Base-by-base conservation (phyloP, 2,888 invertebrate genomes). In the Drosophila incognita region DNA sequence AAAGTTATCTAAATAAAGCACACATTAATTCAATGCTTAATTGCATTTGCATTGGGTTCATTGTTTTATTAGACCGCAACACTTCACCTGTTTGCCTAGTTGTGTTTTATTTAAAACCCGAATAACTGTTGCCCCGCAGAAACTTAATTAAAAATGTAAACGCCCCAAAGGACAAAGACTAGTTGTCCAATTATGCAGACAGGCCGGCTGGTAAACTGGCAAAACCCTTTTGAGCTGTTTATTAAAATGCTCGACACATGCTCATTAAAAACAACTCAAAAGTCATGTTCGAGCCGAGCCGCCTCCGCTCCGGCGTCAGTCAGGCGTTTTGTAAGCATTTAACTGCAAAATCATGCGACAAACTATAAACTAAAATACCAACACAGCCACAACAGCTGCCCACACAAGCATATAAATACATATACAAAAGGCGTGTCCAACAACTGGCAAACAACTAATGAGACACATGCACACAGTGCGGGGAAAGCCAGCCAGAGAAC, bases 261-360 rank as follows among this genome's bases (percentile, higher is more conserved):
- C 81, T 89, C 85, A 86, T 86, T 86, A 89, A 89, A 86, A 86
- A 75, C 79, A 84, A 79, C 85, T 86, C 89, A 89, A 87, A 77
- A 84, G 85, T 82, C 87, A 67, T 83, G 79, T 82, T 84, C 79
- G 68, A 74, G 24, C 24, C 24, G 24, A 24, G 8, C 24, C 24
- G 69, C 77, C 49, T 49, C 69, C 42, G 52, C 56, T 36, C 27
- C 49, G 46, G 8, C 29, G 15, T 51, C 76, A 63, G 74, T 71
- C 74, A 73, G 72, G 74, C 84, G 70, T 84, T 84, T 79, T 88
- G 85, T 83, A 83, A 86, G 82, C 87, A 89, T 86, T 86, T 89
- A 87, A 86, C 87, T 87, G 87, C 87, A 86, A 87, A 86, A 86
- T 86, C 85, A 86, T 86, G 85, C 89, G 85, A 89, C 85, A 86